Evolutionary conservation across 2,888 invertebrate genomes (phyloP).

Genomic region (Aphodius granarius): DNA sequence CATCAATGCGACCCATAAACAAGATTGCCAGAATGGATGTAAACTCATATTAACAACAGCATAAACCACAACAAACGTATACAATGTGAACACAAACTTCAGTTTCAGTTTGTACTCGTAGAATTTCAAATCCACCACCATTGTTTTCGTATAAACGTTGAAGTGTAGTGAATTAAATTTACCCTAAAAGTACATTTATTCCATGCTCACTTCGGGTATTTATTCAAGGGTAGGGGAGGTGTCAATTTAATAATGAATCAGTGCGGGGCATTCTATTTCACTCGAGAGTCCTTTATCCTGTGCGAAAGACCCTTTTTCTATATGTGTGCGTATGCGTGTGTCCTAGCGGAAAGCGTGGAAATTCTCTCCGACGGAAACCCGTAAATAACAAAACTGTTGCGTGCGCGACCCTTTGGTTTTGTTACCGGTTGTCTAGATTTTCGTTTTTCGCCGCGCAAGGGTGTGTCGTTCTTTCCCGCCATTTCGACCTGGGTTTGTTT

Average conservation of each 20-base stretch:
- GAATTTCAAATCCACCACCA: background rate
- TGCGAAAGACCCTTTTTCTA: background rate
- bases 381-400: background rate
- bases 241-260: background rate
- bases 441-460: background rate
- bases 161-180: background rate
- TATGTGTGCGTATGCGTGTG: no score
- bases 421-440: background rate
- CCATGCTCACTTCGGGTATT: background rate
- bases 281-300: background rate
- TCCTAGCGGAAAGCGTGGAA: background rate
- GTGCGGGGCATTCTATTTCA: background rate
- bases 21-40: no score
- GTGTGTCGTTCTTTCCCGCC: background rate
- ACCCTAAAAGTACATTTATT: background rate
- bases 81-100: background rate
- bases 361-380: background rate
- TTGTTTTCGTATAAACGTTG: background rate
- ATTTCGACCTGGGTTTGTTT: background rate
- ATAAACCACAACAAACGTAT: no score
- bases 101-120: background rate
- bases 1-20: no score
- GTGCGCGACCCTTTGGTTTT: background rate
- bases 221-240: background rate
- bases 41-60: no score